Percentiles rank a stretch among this genome's conserved stretches.
Conservation (phyloP, 2,113 vertebrate genomes). For the Caranx ignobilis region DNA sequence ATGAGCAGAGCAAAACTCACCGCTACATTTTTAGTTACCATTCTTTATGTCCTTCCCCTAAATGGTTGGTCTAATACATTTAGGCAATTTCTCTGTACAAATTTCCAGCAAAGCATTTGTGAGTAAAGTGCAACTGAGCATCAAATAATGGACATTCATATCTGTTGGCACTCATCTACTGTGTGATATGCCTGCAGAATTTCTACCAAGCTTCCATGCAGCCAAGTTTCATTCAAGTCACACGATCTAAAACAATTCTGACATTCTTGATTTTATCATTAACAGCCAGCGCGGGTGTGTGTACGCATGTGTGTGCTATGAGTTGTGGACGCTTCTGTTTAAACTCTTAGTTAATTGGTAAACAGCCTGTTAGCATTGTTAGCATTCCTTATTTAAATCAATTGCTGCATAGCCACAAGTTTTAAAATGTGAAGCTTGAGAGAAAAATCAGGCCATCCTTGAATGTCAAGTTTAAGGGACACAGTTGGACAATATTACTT, state of each 20-base stretch:
- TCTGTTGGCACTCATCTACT: constrained; percentile 42
- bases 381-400: constrained; percentile 63
- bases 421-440: constrained; percentile 15
- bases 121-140: constrained; percentile 21
- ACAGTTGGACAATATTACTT: background rate
- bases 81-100: constrained; percentile 76
- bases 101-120: constrained; percentile 18
- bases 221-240: constrained; percentile 8
- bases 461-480: background rate
- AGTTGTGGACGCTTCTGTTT: constrained; percentile 19
- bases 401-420: constrained; percentile 23
- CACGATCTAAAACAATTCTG: constrained; percentile 30
- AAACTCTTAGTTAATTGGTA: constrained; percentile 21
- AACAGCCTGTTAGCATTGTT: constrained; percentile 48
- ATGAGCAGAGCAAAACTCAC: constrained; percentile 56
- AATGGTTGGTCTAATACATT: constrained; percentile 78
- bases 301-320: background rate
- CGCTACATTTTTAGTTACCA: constrained; percentile 46
- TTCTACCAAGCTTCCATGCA: background rate
- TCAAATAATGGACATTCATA: constrained; percentile 16
- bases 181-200: constrained; percentile 7
- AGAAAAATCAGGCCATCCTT: constrained; percentile 1
- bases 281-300: background rate
- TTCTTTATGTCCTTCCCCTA: constrained; percentile 58
- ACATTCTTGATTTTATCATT: background rate